Evolutionary conservation across 2,113 vertebrate species (phyloP).

Genomic region (Poeciliopsis occidentalis): DNA sequence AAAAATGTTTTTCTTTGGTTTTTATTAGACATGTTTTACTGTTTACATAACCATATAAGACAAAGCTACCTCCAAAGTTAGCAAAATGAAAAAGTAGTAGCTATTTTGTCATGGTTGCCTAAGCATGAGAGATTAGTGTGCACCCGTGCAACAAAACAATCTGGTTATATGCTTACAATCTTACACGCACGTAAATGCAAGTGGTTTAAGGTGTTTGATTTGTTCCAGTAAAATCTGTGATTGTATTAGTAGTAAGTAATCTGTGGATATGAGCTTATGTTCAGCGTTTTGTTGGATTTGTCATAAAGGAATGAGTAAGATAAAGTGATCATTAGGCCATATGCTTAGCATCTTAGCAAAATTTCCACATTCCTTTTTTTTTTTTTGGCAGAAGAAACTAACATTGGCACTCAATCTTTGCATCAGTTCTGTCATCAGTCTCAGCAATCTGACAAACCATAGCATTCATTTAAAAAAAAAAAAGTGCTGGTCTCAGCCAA

Average conservation of each 20-base stretch:
- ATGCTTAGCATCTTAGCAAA: background rate
- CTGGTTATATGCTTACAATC: constrained; percentile 8
- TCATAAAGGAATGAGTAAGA: background rate
- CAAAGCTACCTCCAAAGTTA: background rate
- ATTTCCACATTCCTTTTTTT: constrained; percentile 29
- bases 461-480: constrained; percentile 55
- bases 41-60: background rate
- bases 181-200: constrained; percentile 10
- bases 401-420: constrained; percentile 19
- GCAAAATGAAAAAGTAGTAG: background rate
- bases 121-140: constrained; percentile 23
- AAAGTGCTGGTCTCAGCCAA: constrained; percentile 44
- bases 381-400: constrained; percentile 18
- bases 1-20: background rate
- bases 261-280: constrained; percentile 4
- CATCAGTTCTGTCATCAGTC: background rate
- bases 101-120: constrained; percentile 11
- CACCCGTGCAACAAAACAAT: constrained; percentile 14
- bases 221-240: constrained; percentile 14
- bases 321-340: background rate
- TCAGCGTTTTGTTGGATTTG: background rate
- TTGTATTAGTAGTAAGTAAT: constrained; percentile 19
- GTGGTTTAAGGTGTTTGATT: constrained; percentile 11
- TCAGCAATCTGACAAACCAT: constrained; percentile 25
- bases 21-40: background rate